Evolutionary conservation across 2,797 vertebrate genomes (phyloP).

Genomic region (Sylvia borin): DNA sequence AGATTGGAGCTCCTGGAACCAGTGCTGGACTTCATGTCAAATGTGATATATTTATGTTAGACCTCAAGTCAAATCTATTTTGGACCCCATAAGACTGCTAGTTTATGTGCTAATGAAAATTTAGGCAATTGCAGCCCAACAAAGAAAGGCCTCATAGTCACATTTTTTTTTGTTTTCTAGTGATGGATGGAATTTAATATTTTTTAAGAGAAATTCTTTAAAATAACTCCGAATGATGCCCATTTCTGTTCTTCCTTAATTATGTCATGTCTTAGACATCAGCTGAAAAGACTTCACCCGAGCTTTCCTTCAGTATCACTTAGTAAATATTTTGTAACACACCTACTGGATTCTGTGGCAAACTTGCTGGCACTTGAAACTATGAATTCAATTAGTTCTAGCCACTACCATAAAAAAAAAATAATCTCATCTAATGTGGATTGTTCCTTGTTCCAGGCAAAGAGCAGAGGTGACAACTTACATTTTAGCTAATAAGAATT

Average conservation of each 20-base stretch:
- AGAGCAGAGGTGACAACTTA: not conserved
- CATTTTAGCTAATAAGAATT: constrained; percentile 16
- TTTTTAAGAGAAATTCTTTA: not conserved
- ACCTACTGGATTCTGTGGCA: not conserved
- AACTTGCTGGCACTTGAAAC: not conserved
- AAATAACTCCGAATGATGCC: not conserved
- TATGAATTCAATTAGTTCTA: not conserved
- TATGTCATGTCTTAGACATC: not conserved
- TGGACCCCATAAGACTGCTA: not conserved
- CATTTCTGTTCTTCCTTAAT: not conserved
- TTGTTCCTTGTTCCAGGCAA: constrained; percentile 16
- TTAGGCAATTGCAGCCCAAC: not conserved
- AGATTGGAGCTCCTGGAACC: not conserved
- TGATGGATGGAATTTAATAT: not conserved
- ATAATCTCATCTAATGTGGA: not conserved
- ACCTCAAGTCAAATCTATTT: not conserved
- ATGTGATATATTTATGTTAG: not conserved
- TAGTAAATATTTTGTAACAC: not conserved
- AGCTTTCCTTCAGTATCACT: not conserved
- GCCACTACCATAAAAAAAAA: not conserved
- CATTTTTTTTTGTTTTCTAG: not conserved
- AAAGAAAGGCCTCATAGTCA: not conserved
- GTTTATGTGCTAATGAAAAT: not conserved
- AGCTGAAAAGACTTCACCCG: not conserved
- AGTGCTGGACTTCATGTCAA: not conserved